Percentiles rank a stretch among this genome's conserved stretches.
These are phyloP conservation scores for Drosophila busckii DNA, from an alignment of 1,140 invertebrate species.

Conservation along the genomic window DNA sequence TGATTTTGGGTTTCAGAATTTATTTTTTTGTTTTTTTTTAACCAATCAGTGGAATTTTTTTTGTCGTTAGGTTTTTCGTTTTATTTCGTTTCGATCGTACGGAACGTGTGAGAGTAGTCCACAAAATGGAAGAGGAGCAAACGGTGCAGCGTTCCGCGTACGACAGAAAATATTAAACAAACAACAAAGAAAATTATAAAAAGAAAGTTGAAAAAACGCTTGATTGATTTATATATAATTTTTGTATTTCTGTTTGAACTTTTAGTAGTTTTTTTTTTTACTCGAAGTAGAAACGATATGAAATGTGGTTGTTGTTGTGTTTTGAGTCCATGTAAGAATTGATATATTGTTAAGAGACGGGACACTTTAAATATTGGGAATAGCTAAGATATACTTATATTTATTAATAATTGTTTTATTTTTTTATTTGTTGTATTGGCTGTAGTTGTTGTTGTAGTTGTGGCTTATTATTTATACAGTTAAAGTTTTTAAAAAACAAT, in stretches of 20 bases:
- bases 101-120: conserved; percentile 58
- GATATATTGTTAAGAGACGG: conserved; percentile 58
- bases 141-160: conserved; percentile 80
- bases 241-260: conserved; percentile 22
- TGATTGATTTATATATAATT: conserved; percentile 37
- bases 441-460: conserved; percentile 42
- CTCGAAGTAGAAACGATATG: conserved; percentile 63
- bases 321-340: conserved; percentile 17
- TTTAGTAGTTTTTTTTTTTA: conserved; percentile 15
- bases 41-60: conserved; percentile 54
- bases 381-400: too few relatives aligned
- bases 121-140: conserved; percentile 65
- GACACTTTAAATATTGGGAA: conserved; percentile 20
- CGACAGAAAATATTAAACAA: conserved; percentile 80
- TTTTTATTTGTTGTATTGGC: conserved; percentile 31
- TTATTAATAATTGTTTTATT: background rate
- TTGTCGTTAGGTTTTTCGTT: conserved; percentile 17
- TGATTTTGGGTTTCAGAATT: conserved; percentile 12
- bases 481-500: conserved; percentile 9
- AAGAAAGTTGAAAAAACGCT: conserved; percentile 62
- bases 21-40: conserved; percentile 18
- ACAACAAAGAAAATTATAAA: conserved; percentile 76
- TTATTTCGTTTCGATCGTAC: conserved; percentile 37
- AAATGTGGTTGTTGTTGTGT: conserved; percentile 65
- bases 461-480: conserved; percentile 30